Evolutionary conservation across 2,797 vertebrate genomes (phyloP), one percentile per base, ranked within the genome.

Genomic region (Trachurus trachurus): DNA sequence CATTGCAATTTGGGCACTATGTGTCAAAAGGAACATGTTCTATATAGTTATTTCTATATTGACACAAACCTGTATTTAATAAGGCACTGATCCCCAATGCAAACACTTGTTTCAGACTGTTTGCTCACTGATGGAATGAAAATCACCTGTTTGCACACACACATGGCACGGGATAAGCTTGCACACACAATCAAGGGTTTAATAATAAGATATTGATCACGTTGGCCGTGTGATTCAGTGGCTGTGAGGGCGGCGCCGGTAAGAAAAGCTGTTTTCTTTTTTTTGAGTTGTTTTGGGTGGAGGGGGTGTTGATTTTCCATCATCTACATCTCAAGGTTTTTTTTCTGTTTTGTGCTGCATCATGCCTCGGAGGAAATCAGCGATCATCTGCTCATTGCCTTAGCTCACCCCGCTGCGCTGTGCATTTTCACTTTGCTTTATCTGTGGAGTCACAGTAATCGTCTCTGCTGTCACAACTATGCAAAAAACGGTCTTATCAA

Each of bases 121-220:
- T 34, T 6, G 31, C 31, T 34, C 31, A 34, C 31, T 34, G 31
- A 26, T 26, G 26, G 10, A 17, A 29, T 0, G 19, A 37, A 4
- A 66, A 64, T 7, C 29, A 80, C 57, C 34, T 49, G 31, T 56
- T 5, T 29, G 31, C 26, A 26, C 19, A 61, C 26, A 26, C 19
- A 61, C 19, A n/a, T 1, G 19, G 9, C 4, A n/a, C 2, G 26
- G 7, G n/a, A 61, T 12, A 15, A 26, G 29, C 7, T 22, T 45
- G 2, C 31, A 50, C 52, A 31, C 53, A 52, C 69, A 78, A 22
- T 45, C 54, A 80, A 22, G 73, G 31, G 60, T 65, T 67, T 64
- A 79, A 90, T 90, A 91, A 90, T 84, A 81, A 76, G 76, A 29
- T 89, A 94, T 90, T 85, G 87, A 92, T 93, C 80, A 76, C 8